A percentile compares a stretch with the other conserved stretches of the same genome.
Conservation (phyloP, 2,888 invertebrate species). For the Nephrotoma appendiculata region DNA sequence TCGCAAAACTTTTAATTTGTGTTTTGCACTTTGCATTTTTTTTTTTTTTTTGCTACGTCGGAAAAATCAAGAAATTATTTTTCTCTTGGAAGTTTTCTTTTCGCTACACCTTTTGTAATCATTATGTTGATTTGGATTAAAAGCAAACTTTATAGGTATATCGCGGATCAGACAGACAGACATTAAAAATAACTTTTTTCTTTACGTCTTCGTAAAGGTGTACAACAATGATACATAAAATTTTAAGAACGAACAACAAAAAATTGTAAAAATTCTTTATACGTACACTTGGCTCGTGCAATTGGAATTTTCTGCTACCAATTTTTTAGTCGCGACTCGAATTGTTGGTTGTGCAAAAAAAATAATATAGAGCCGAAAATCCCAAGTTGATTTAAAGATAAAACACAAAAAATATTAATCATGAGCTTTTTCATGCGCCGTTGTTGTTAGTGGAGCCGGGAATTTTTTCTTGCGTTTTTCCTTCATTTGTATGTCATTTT, state of each 20-base stretch:
- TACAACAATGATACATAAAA: not conserved
- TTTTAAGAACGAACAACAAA: not conserved
- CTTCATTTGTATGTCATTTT: not conserved
- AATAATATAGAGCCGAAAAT: not conserved
- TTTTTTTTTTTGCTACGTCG: not conserved
- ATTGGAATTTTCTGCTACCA: not conserved
- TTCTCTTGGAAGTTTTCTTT: not conserved
- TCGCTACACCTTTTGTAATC: not conserved
- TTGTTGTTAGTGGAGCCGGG: not conserved
- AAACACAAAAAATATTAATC: not conserved
- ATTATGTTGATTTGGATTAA: not conserved
- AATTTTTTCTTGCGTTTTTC: not conserved
- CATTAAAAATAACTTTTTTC: not conserved
- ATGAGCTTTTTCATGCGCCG: not conserved
- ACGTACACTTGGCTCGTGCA: not conserved
- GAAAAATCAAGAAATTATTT: not conserved
- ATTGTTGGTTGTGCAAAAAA: not conserved
- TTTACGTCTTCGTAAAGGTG: not conserved
- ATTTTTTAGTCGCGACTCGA: not conserved
- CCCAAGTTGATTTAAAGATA: not conserved
- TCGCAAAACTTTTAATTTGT: not conserved
- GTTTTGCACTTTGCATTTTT: not conserved
- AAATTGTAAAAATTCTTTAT: not conserved
- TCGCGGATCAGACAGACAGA: not conserved
- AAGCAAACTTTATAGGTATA: not conserved